phyloP scores from a whole-genome alignment of 1,140 invertebrate species.

The Piezodorus guildinii region DNA sequence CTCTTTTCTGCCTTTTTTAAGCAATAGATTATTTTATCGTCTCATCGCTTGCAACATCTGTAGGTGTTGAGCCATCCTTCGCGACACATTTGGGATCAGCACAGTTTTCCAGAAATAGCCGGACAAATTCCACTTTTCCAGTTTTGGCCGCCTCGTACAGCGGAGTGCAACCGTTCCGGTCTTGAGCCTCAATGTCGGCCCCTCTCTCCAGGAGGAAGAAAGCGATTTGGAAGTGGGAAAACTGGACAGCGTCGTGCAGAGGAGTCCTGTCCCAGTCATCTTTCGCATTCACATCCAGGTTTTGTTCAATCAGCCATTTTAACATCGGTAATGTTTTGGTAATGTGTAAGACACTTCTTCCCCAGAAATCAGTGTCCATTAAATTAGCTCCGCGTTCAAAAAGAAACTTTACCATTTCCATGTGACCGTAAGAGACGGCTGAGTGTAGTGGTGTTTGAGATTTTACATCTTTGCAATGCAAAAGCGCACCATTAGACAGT shows the following conservation, averaged over 20 bases:
- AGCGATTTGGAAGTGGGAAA: not conserved
- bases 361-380: not conserved
- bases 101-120: too few relatives aligned
- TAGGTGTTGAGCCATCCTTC: too few relatives aligned
- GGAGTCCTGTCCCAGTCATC: not conserved
- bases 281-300: not conserved
- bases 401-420: not conserved
- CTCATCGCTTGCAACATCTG: too few relatives aligned
- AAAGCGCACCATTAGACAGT: too few relatives aligned
- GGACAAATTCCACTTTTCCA: too few relatives aligned
- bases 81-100: too few relatives aligned
- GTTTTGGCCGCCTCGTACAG: not conserved
- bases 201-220: not conserved
- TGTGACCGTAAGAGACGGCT: not conserved
- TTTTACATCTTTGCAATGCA: too few relatives aligned
- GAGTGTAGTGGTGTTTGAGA: not conserved
- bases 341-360: not conserved
- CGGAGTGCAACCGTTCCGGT: not conserved
- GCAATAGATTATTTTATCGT: too few relatives aligned
- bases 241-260: not conserved
- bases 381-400: not conserved
- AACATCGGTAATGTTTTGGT: not conserved
- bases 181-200: not conserved
- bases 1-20: too few relatives aligned
- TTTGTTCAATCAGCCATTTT: not conserved